Evolutionary conservation across 2,797 vertebrate genomes (phyloP), one percentile per base, ranked within the genome.

Genomic region (Discoglossus pictus): DNA sequence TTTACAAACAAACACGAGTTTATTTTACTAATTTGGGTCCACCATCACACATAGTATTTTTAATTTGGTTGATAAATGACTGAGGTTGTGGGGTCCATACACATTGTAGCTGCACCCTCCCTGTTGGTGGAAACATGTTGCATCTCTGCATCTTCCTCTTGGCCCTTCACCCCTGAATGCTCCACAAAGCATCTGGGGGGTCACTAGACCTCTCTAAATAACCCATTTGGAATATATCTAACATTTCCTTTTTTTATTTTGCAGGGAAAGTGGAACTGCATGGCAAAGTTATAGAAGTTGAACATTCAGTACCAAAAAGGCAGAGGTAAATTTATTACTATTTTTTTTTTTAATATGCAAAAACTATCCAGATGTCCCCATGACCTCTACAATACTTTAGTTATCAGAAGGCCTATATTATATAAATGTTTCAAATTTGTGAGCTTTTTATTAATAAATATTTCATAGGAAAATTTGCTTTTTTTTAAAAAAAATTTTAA

Each of bases 181-280:
- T 36, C 20, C 38, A 54, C n/a, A 54, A 25, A 46, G 25, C 39
- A 31, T 55, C 6, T 46, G 65, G 48, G 56, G 66, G 11, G 56
- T 52, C 23, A 46, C 16, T 24, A 17, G 47, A 16, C 36, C 58
- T 55, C 25, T 27, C 31, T 15, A 35, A 42, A 40, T 54, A 39
- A 46, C 40, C 50, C 39, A 12, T 11, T 44, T 3, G n/a, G 17
- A 12, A 52, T n/a, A 31, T n/a, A 52, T 31, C 46, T 31, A 13
- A 18, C 20, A 12, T 58, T 40, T 25, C 43, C 10, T 58, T n/a
- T 43, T 73, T 76, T 74, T 2, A 85, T 21, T 79, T 84, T 83
- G 24, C 87, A 98, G 96, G 95, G 91, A 98, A 98, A 96, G 94
- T 92, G 86, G 96, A 99, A 87, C 92, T 98, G 79, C 94, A 97